These are phyloP conservation scores for Phytoseiulus persimilis DNA, from an alignment of 2,888 invertebrate genomes.

Conservation along the genomic window DNA sequence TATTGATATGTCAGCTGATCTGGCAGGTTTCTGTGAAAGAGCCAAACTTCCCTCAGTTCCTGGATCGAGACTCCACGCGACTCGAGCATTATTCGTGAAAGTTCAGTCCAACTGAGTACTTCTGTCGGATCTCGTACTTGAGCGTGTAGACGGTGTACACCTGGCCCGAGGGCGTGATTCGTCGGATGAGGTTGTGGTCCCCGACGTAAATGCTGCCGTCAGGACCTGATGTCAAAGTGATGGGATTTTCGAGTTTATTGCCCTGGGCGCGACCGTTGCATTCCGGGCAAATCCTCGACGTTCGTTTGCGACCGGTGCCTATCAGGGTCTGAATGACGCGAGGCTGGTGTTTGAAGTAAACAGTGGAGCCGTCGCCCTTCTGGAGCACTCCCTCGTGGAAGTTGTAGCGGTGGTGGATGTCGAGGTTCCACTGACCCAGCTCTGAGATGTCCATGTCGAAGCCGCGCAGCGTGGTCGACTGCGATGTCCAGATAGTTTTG, in stretches of 20 bases:
- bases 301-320: conserved; percentile 82
- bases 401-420: conserved; percentile 94
- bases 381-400: conserved; percentile 95
- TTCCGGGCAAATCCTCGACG: conserved; percentile 57
- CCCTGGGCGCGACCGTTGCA: conserved; percentile 70
- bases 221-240: conserved; percentile 78
- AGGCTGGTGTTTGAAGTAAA: conserved; percentile 85
- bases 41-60: background rate
- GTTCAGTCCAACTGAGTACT: background rate
- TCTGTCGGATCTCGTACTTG: conserved; percentile 58
- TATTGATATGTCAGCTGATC: conserved; percentile 82
- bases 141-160: conserved; percentile 69
- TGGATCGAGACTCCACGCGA: background rate
- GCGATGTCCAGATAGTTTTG: conserved; percentile 88
- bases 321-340: conserved; percentile 78
- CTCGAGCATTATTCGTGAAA: conserved; percentile 48
- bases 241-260: conserved; percentile 77
- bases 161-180: conserved; percentile 74
- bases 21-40: conserved; percentile 19
- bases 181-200: conserved; percentile 84
- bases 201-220: conserved; percentile 91
- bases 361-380: conserved; percentile 92
- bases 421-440: conserved; percentile 94
- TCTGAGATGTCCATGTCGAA: conserved; percentile 94
- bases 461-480: conserved; percentile 86